These are phyloP conservation scores for Chrysolina oricalcia DNA, from an alignment of 2,888 invertebrate genomes.

Conservation along the genomic window DNA sequence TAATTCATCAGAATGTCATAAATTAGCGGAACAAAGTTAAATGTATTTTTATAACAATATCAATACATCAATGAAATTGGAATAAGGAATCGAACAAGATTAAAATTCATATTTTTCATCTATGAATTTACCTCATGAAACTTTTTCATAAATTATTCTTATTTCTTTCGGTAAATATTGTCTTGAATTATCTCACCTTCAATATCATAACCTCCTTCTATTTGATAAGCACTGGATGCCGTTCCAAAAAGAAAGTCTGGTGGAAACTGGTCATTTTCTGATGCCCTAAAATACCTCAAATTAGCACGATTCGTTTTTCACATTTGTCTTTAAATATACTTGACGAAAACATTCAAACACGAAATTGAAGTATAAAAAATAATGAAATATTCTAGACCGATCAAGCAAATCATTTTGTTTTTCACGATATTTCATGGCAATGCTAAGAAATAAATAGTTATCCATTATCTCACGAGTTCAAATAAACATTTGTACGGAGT, in stretches of 20 bases:
- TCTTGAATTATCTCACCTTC: conserved; percentile 61
- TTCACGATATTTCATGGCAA: background rate
- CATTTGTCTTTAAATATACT: background rate
- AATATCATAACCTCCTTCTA: conserved; percentile 76
- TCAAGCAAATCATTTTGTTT: background rate
- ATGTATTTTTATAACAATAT: no score
- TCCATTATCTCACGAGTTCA: background rate
- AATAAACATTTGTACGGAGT: background rate
- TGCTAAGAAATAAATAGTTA: background rate
- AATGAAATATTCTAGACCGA: background rate
- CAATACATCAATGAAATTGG: no score
- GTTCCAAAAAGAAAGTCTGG: conserved; percentile 77
- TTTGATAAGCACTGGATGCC: conserved; percentile 77
- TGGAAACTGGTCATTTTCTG: conserved; percentile 71
- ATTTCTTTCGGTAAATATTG: background rate
- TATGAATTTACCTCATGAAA: no score
- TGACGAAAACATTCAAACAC: background rate
- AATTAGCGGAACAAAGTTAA: no score
- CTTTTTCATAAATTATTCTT: no score
- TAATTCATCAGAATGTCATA: no score
- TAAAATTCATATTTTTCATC: no score
- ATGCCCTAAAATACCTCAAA: background rate
- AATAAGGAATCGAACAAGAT: no score
- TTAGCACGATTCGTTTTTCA: background rate
- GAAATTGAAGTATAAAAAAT: background rate